These are phyloP conservation scores for Agrotis exclamationis DNA, from an alignment of 2,888 invertebrate genomes.

Conservation along the genomic window DNA sequence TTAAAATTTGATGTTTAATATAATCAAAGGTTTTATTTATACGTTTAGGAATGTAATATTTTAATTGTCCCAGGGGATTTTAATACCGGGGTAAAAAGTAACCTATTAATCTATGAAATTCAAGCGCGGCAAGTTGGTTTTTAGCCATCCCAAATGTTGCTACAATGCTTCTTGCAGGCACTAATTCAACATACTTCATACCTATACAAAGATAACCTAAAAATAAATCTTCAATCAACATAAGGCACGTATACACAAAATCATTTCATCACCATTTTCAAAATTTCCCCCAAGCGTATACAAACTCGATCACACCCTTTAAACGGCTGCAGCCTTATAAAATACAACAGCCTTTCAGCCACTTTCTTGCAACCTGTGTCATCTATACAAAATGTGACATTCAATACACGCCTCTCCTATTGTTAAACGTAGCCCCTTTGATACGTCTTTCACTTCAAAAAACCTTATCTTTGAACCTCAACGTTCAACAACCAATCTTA, in stretches of 20 bases:
- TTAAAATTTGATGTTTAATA: not conserved
- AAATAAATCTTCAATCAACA: not conserved
- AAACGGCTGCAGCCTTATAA: slow-evolving; percentile 55
- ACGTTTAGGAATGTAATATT: too few species aligned
- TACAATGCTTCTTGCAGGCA: too few species aligned
- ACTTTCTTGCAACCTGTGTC: slow-evolving; percentile 70
- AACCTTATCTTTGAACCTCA: slow-evolving; percentile 36
- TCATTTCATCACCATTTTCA: slow-evolving; percentile 32
- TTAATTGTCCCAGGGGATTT: too few species aligned
- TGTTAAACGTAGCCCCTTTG: slow-evolving; percentile 69
- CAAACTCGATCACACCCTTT: slow-evolving; percentile 53
- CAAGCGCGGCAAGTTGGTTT: too few species aligned
- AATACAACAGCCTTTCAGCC: slow-evolving; percentile 64
- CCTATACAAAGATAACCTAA: too few species aligned
- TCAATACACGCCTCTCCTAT: slow-evolving; percentile 70
- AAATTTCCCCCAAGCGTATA: slow-evolving; percentile 29
- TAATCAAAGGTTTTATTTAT: slow-evolving; percentile 6
- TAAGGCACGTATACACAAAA: slow-evolving; percentile 13
- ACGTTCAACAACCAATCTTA: slow-evolving; percentile 30
- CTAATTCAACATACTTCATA: too few species aligned
- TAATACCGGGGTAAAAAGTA: too few species aligned
- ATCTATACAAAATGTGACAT: slow-evolving; percentile 73
- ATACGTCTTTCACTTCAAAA: slow-evolving; percentile 61
- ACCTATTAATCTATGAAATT: too few species aligned
- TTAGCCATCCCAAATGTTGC: too few species aligned